These are phyloP conservation scores for Noctua janthe DNA, from an alignment of 2,888 invertebrate genomes.

Conservation along the genomic window DNA sequence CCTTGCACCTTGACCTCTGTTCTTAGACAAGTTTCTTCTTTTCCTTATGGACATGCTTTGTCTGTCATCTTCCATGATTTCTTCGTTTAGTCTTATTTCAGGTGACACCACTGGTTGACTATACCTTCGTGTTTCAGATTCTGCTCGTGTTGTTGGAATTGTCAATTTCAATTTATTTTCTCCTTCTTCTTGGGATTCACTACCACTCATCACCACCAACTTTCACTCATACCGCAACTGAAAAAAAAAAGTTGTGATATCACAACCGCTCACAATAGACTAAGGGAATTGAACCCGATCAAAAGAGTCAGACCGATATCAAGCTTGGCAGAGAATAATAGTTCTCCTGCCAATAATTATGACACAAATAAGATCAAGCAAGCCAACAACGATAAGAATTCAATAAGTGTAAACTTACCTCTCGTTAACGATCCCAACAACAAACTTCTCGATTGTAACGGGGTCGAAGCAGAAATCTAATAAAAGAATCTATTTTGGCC, in stretches of 20 bases:
- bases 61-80: conserved; percentile 82
- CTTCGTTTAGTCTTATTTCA: conserved; percentile 70
- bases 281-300: conserved; percentile 74
- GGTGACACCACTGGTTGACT: conserved; percentile 77
- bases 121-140: conserved; percentile 82
- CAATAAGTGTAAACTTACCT: conserved; percentile 82
- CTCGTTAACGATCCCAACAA: conserved; percentile 75
- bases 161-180: conserved; percentile 73
- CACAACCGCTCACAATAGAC: conserved; percentile 71
- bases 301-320: conserved; percentile 65
- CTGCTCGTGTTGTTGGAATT: conserved; percentile 80
- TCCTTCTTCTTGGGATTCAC: conserved; percentile 68
- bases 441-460: conserved; percentile 79
- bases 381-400: conserved; percentile 74
- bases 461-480: conserved; percentile 83
- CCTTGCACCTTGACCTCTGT: conserved; percentile 86
- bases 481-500: conserved; percentile 88
- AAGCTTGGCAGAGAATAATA: conserved; percentile 80
- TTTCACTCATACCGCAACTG: conserved; percentile 69
- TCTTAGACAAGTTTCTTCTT: conserved; percentile 91
- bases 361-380: conserved; percentile 75
- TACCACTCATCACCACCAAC: conserved; percentile 81
- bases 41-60: conserved; percentile 90
- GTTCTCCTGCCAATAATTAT: conserved; percentile 83
- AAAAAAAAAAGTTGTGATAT: conserved; percentile 76